Evolutionary conservation across 1,140 invertebrate genomes (phyloP).

Genomic region (Drosophila paulistorum): DNA sequence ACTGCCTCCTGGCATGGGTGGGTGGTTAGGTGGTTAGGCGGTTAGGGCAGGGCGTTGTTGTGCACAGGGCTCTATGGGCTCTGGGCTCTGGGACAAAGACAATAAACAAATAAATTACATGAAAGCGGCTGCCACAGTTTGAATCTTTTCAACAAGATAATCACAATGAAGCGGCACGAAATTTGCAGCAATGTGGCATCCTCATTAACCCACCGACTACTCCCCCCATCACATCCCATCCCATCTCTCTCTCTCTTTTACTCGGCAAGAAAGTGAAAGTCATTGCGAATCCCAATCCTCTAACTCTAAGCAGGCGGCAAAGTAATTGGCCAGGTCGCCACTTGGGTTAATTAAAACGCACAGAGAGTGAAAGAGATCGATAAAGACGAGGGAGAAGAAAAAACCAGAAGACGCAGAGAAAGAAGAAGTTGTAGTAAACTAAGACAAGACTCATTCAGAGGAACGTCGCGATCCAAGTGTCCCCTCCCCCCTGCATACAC

Average conservation of each 20-base stretch:
- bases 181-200: constrained; percentile 78
- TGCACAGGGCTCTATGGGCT: not conserved
- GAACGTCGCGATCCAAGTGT: no score
- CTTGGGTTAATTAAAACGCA: constrained; percentile 68
- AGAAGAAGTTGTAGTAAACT: not conserved
- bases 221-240: not conserved
- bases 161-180: constrained; percentile 79
- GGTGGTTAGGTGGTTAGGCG: constrained; percentile 27
- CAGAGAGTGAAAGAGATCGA: constrained; percentile 20
- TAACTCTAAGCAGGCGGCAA: constrained; percentile 52
- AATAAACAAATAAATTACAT: constrained; percentile 81
- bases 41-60: constrained; percentile 6
- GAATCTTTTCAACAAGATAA: constrained; percentile 68
- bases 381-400: constrained; percentile 17
- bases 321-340: constrained; percentile 59
- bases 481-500: constrained; percentile 20
- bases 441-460: not conserved
- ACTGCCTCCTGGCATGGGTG: constrained; percentile 54
- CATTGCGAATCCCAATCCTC: constrained; percentile 57
- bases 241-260: not conserved
- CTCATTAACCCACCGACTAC: constrained; percentile 68
- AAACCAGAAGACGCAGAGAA: no score
- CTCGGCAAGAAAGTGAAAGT: constrained; percentile 68
- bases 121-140: constrained; percentile 76
- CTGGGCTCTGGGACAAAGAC: constrained; percentile 54